phyloP scores from a whole-genome alignment of 1,140 invertebrate genomes.

The Bilobella aurantiaca region DNA sequence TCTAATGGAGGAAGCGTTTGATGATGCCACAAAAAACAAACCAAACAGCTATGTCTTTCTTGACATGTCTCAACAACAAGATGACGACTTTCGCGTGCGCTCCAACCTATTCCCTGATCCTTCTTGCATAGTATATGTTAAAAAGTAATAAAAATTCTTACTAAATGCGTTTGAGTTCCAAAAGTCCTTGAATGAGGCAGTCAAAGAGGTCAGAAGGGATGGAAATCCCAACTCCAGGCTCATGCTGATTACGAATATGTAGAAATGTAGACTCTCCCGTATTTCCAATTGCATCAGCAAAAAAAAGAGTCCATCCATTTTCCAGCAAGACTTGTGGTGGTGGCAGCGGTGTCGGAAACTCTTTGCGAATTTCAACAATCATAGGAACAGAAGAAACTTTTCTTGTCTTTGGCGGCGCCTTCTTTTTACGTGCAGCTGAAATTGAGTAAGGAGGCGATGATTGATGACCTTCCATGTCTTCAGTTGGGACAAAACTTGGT shows the following conservation, averaged over 20 bases:
- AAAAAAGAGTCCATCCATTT: not conserved
- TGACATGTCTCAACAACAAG: slow-evolving; percentile 13
- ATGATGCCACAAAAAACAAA: slow-evolving; percentile 7
- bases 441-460: too few relatives aligned
- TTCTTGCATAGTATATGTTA: slow-evolving; percentile 14
- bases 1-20: slow-evolving; percentile 1
- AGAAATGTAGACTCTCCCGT: not conserved
- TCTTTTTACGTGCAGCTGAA: too few relatives aligned
- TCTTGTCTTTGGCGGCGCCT: not conserved
- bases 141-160: slow-evolving; percentile 4
- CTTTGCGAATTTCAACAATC: not conserved
- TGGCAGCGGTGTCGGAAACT: not conserved
- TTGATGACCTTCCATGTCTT: not conserved
- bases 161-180: not conserved
- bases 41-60: slow-evolving; percentile 10
- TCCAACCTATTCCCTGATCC: slow-evolving; percentile 15
- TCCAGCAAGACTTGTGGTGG: not conserved
- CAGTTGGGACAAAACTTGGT: not conserved
- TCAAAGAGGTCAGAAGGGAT: not conserved
- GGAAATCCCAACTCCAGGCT: not conserved
- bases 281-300: not conserved
- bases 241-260: not conserved
- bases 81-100: slow-evolving; percentile 8
- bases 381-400: not conserved
- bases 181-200: not conserved